These are phyloP conservation scores for Paelopatides confundens DNA, from an alignment of 53 echinoderm and acorn worm species.

Conservation along the genomic window DNA sequence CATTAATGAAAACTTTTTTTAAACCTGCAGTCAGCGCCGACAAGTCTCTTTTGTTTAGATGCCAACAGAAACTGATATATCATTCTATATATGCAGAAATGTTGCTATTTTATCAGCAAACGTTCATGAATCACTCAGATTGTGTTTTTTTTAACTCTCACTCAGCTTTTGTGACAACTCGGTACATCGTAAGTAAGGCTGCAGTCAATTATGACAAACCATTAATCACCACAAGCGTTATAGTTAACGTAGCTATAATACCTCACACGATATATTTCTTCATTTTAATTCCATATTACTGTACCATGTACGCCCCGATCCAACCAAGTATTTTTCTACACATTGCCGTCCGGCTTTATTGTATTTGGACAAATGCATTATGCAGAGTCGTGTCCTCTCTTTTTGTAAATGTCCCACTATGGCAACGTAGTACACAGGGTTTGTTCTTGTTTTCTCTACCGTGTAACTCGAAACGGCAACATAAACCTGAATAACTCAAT, in stretches of 20 bases:
- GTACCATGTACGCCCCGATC: no score
- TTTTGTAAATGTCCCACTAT: no score
- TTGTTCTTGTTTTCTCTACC: no score
- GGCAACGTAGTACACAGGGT: no score
- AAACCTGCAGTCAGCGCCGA: not conserved
- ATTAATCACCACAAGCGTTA: not conserved
- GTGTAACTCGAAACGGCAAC: no score
- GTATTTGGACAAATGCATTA: no score
- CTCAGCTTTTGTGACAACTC: not conserved
- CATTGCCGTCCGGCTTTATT: no score
- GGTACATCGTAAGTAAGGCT: not conserved
- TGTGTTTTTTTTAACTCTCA: not conserved
- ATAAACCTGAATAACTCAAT: no score
- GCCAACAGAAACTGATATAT: not conserved
- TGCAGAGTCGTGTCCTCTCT: no score
- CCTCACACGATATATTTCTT: not conserved
- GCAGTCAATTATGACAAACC: not conserved
- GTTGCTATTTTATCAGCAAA: not conserved
- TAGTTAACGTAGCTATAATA: not conserved
- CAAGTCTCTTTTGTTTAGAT: not conserved
- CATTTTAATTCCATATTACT: not conserved
- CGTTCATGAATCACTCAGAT: not conserved
- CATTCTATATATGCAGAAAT: not conserved
- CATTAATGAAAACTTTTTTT: slow-evolving; percentile 14
- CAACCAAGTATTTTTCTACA: no score